Base-by-base conservation (phyloP, 1,140 invertebrate genomes). In the Zaprionus nigranus region DNA sequence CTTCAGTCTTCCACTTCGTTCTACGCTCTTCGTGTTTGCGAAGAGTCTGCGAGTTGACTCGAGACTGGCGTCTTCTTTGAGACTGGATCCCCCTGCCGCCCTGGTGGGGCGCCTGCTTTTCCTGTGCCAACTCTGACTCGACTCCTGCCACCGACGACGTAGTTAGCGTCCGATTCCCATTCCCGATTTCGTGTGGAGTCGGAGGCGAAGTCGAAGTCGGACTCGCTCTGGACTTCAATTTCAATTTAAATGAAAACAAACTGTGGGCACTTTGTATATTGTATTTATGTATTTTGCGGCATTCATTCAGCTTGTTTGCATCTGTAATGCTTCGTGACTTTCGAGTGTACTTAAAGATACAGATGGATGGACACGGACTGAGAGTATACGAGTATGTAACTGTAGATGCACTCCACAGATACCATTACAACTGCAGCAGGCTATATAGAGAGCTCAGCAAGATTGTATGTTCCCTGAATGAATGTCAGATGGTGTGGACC, bases 241-340 rank as follows among this genome's bases (percentile, higher is more conserved):
- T 88, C 84, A 88, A 88, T 88, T 88, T 88, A 88, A 88, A 88
- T 88, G 85, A 88, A 88, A 88, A 88, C 84, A 88, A 90, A 88
- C 85, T 88, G 85, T 81, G 57, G 85, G 82, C 84, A 88, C 85
- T 88, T 90, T 90, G 85, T 88, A 85, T 79, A 85, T 88, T 90
- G 85, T 88, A 85, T 79, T 88, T 88, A 90, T 88, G 86, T 81
- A 82, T 90, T 88, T 88, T 86, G 78, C 75, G 63, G 59, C 81
- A 54, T 90, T 90, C 85, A 88, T 88, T 88, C 85, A 88, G 85
- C 79, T 90, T 88, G 85, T 88, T 88, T 88, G 85, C 85, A 85
- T 90, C 85, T 82, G 88, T 81, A 90, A 88, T 88, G 85, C 85
- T 81, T 88, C 85, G 85, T 90, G 85, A 88, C 84, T 88, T 73